Conservation (phyloP, 2,113 vertebrate genomes). For the Toxotes chatareus region DNA sequence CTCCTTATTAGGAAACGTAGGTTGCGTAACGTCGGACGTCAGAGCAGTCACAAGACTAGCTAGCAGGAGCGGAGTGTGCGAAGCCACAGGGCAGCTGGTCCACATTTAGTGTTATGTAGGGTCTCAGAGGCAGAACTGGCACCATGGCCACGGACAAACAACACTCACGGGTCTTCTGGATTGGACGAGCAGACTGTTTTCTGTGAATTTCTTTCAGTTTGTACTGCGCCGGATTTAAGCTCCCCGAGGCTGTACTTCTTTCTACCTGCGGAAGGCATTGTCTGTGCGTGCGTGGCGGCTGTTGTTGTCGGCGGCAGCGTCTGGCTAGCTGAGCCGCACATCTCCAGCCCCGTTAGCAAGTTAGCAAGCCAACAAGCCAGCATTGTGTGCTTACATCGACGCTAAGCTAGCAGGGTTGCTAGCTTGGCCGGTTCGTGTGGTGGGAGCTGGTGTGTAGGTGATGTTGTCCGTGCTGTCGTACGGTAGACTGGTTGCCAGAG, state of each 20-base stretch:
- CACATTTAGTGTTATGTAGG: constrained; percentile 24
- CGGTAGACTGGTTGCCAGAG: constrained; percentile 96
- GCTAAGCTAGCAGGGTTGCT: constrained; percentile 67
- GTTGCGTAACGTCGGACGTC: constrained; percentile 84
- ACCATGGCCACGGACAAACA: constrained; percentile 52
- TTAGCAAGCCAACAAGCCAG: constrained; percentile 9
- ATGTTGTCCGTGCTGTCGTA: constrained; percentile 99
- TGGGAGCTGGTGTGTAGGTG: constrained; percentile 62
- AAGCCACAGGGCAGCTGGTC: constrained; percentile 11
- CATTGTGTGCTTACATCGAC: constrained; percentile 22
- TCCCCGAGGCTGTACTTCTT: not conserved
- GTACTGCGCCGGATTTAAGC: not conserved
- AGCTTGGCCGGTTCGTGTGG: constrained; percentile 53
- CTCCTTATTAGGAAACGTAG: constrained; percentile 68
- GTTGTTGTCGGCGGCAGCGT: constrained; percentile 6
- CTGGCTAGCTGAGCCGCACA: constrained; percentile 10
- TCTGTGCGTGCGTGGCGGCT: constrained; percentile 27
- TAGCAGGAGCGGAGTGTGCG: constrained; percentile 8
- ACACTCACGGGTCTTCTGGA: not conserved
- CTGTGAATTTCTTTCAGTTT: constrained; percentile 11
- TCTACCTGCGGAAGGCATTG: constrained; percentile 12
- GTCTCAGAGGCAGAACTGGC: not conserved
- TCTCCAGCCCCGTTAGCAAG: constrained; percentile 22
- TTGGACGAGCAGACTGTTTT: not conserved
- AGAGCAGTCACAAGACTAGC: constrained; percentile 81